phyloP scores from a whole-genome alignment of 2,113 vertebrate genomes.

The Corythaeola cristata region DNA sequence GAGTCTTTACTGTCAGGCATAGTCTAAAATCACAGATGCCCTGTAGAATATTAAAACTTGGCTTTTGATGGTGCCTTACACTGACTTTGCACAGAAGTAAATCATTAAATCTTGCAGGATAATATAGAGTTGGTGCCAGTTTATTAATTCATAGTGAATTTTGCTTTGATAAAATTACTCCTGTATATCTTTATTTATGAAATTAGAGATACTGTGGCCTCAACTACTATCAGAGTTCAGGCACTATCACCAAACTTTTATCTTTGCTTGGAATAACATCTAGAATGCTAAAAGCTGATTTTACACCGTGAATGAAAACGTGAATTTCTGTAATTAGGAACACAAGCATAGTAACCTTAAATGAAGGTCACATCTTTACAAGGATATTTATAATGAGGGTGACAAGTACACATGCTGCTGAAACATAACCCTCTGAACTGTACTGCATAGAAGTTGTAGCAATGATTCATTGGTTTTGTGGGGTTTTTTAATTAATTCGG shows the following conservation, averaged over 20 bases:
- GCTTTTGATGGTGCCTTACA: background rate
- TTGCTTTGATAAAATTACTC: background rate
- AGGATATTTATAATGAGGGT: background rate
- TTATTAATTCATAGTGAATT: background rate
- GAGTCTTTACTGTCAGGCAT: background rate
- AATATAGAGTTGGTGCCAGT: background rate
- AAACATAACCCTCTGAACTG: conserved; percentile 25
- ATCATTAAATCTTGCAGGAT: background rate
- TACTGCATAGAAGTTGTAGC: background rate
- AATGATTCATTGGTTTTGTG: background rate
- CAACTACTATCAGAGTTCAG: background rate
- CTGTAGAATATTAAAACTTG: background rate
- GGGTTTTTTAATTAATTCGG: background rate
- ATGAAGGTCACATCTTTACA: background rate
- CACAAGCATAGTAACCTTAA: background rate
- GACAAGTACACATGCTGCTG: background rate
- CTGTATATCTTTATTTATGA: background rate
- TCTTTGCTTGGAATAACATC: background rate
- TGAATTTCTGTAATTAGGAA: conserved; percentile 17
- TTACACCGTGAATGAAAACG: background rate
- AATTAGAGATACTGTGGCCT: background rate
- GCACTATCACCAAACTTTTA: background rate
- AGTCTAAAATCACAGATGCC: background rate
- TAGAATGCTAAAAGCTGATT: background rate
- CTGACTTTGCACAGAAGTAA: background rate